Evolutionary conservation across 2,888 invertebrate species (phyloP), one percentile per base, ranked within the genome.

Genomic region (Pherbina coryleti): DNA sequence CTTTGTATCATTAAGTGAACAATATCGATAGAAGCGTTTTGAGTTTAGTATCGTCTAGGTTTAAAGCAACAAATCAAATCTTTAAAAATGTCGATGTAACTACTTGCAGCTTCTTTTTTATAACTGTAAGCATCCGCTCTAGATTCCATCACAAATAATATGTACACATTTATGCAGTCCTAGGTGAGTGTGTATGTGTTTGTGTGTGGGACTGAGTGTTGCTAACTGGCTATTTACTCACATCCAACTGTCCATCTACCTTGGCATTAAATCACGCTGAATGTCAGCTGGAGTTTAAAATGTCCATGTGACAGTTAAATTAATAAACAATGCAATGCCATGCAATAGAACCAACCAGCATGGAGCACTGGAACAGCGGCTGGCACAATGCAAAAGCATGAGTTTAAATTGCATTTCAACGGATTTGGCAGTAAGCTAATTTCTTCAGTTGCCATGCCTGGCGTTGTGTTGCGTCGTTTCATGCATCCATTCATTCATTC

Each of bases 401-500:
- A 49, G 8, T 69, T 49, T 69, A 49, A 44, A 69, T 69, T 69
- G 69, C 69, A 69, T 69, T 69, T 69, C 28, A 69, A 49, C 17
- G 55, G 44, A 49, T 49, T 44, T 49, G 22, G 62, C 9, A 25
- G 25, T 44, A 44, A 62, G 49, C 49, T 49, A n/a, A 14, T 69
- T 69, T 44, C 37, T 69, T 51, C 22, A 25, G 51, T 49, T 7
- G 25, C 44, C 49, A 17, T 51, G 49, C 69, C 53, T 31, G 53
- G 51, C n/a, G 9, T 17, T 71, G 11, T 7, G 31, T 8, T 66
- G 0, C 4, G 14, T 11, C n/a, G n/a, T 3, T 57, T 19, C 5
- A 2, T 57, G 3, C 25, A 5, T 4, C n/a, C 64, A 34, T 64
- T 3, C 64, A 9, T 28, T 25, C n/a, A 14, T 64, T 8, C 25